Conservation (phyloP, 2,113 vertebrate species). For the Malurus melanocephalus region DNA sequence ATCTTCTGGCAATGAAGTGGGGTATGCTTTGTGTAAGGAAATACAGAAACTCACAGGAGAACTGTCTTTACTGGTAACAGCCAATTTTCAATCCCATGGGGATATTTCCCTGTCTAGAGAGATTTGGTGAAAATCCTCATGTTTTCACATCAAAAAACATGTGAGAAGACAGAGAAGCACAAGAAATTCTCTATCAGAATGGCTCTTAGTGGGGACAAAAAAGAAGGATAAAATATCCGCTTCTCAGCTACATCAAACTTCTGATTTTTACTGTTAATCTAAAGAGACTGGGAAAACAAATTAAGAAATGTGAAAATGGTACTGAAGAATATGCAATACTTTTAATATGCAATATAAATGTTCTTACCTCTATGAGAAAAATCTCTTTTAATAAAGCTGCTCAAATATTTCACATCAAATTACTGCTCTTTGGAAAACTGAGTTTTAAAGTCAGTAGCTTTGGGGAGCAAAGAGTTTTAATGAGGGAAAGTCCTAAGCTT, state of each 20-base stretch:
- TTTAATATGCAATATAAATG: not conserved
- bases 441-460: not conserved
- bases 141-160: not conserved
- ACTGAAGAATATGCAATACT: not conserved
- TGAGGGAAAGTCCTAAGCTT: not conserved
- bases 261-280: not conserved
- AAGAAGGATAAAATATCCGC: not conserved
- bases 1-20: not conserved
- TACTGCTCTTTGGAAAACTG: not conserved
- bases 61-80: not conserved
- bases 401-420: not conserved
- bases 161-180: not conserved
- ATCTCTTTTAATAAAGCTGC: not conserved
- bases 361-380: not conserved
- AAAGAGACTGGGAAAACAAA: not conserved
- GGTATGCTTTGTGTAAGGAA: conserved; percentile 15
- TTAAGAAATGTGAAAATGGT: not conserved
- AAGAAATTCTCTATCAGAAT: not conserved
- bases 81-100: not conserved
- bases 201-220: not conserved
- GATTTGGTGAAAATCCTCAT: not conserved
- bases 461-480: not conserved
- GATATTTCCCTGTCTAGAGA: not conserved
- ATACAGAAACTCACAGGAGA: not conserved
- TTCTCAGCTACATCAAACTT: not conserved